A percentile compares a stretch with the other conserved stretches of the same genome.
phyloP scores from a whole-genome alignment of 2,113 vertebrate species.

The Notarius quadriscutis region DNA sequence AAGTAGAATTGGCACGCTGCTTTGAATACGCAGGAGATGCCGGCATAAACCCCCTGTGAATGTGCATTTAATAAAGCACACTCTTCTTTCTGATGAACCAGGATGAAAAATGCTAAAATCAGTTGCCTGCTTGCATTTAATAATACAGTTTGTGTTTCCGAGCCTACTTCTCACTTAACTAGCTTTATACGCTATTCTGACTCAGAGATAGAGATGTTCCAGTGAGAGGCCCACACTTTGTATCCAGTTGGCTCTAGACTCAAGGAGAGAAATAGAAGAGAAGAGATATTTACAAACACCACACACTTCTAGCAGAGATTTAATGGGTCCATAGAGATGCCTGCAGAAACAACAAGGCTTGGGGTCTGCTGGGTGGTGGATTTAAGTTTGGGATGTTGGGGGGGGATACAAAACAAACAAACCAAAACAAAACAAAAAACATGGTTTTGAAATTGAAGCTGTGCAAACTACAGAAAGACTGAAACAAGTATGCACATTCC shows the following conservation, averaged over 20 bases:
- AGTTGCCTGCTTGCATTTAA: slow-evolving; percentile 64
- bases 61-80: slow-evolving; percentile 76
- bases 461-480: slow-evolving; percentile 15
- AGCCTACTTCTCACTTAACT: slow-evolving; percentile 45
- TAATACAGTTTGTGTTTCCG: slow-evolving; percentile 64
- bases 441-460: slow-evolving; percentile 30
- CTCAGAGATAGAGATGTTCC: slow-evolving; percentile 28
- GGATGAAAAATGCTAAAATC: slow-evolving; percentile 72
- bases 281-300: slow-evolving; percentile 23
- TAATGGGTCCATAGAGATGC: slow-evolving; percentile 36
- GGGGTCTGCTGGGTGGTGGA: neutral
- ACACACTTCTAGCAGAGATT: slow-evolving; percentile 3
- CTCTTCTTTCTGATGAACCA: slow-evolving; percentile 69
- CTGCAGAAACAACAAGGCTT: slow-evolving; percentile 2
- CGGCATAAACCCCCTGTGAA: slow-evolving; percentile 64
- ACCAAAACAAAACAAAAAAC: neutral
- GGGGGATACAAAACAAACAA: neutral
- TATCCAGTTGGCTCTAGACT: neutral
- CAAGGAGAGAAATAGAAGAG: slow-evolving; percentile 29
- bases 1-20: slow-evolving; percentile 52
- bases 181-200: slow-evolving; percentile 60
- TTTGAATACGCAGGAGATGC: slow-evolving; percentile 70
- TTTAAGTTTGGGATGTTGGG: slow-evolving; percentile 24
- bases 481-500: neutral
- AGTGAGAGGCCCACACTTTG: neutral